Evolutionary conservation across 2,797 vertebrate genomes (phyloP), one percentile per base, ranked within the genome.

Genomic region (Cyclopterus lumpus): DNA sequence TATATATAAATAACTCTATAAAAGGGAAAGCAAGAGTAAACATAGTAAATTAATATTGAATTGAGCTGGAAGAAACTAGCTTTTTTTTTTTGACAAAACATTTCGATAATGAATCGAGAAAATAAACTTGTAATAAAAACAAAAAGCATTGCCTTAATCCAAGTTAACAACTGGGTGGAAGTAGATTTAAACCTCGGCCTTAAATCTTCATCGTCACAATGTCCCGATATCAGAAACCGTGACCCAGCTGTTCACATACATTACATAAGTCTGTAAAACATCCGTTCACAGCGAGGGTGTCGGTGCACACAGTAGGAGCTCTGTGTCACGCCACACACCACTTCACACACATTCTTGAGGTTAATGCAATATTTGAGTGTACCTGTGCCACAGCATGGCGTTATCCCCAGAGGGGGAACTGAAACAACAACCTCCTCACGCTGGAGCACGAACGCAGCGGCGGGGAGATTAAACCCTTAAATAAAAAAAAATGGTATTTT

Each of bases 401-500:
- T 75, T 58, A 69, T n/a, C 82, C 75, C 74, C 66, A n/a, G 63
- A 73, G 79, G 75, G 70, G 62, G 1, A 70, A 87, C 80, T 83
- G 69, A 83, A 92, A 90, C 38, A 92, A 89, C 86, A 92, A 79
- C 73, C 87, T 79, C 80, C 77, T 86, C 82, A 86, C 38, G 77
- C 79, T 1, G 80, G 83, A 80, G 82, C 75, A 84, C 62, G 82
- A 77, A 84, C 65, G 84, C 88, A 77, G 86, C 71, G 69, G 51
- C 20, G 28, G 68, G 20, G 49, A 28, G 71, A 77, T 83, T 42
- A 66, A 84, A 82, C 65, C 69, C 4, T 75, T 79, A 36, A 85
- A 79, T 5, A 62, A 20, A 32, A 40, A 40, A 38, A 36, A 22
- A 22, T 22, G 79, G 76, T 94, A 93, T 94, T 94, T 95, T 93